phyloP scores from a whole-genome alignment of 2,113 vertebrate species.

The Solea solea region DNA sequence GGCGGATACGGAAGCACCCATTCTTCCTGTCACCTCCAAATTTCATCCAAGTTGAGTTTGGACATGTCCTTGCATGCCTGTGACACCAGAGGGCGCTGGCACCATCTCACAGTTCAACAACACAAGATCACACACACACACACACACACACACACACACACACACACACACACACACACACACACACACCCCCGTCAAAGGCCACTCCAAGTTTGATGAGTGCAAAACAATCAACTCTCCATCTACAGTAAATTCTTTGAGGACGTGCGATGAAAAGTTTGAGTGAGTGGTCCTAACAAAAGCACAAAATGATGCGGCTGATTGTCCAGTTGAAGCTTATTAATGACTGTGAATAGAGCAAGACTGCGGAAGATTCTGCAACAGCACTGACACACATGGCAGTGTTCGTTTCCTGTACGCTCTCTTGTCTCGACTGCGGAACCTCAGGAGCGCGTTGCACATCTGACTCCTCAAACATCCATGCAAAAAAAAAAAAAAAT shows the following conservation, averaged over 20 bases:
- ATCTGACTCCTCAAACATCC: conserved; percentile 47
- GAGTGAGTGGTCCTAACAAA: conserved; percentile 39
- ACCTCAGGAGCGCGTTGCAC: conserved; percentile 29
- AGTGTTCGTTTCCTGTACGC: conserved; percentile 58
- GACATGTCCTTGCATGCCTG: conserved; percentile 46
- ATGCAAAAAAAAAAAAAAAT: conserved; percentile 39
- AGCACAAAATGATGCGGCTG: conserved; percentile 46
- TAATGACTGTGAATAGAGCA: conserved; percentile 37
- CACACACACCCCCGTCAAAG: conserved; percentile 39
- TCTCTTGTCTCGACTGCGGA: conserved; percentile 20
- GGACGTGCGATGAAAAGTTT: conserved; percentile 29
- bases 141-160: too few relatives aligned
- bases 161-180: too few relatives aligned
- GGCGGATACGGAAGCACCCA: conserved; percentile 19
- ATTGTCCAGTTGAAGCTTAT: conserved; percentile 71
- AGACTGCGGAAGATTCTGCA: conserved; percentile 47
- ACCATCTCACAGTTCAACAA: conserved; percentile 48
- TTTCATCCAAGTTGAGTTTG: conserved; percentile 25
- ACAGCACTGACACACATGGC: conserved; percentile 62
- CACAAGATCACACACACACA: conserved; percentile 29
- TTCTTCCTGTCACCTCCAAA: conserved; percentile 15
- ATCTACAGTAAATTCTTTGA: conserved; percentile 37
- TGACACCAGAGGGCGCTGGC: conserved; percentile 57
- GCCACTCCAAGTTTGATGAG: conserved; percentile 52
- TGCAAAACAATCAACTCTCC: conserved; percentile 61